Percentiles rank a stretch among this genome's conserved stretches.
These are phyloP conservation scores for Littorina saxatilis DNA, from an alignment of 1,140 invertebrate species.

Conservation along the genomic window DNA sequence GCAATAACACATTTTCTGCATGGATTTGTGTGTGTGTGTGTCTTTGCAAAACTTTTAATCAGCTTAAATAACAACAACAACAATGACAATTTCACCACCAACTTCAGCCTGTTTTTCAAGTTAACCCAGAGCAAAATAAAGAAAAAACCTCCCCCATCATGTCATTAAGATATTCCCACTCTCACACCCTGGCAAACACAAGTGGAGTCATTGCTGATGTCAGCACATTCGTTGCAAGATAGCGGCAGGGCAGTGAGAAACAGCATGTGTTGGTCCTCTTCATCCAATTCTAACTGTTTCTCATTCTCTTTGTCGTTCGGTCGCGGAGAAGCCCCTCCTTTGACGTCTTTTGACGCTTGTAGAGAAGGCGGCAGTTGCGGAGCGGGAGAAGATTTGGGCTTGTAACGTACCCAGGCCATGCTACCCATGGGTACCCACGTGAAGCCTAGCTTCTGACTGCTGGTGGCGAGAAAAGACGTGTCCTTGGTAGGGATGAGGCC, in stretches of 20 bases:
- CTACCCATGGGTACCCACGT: constrained; percentile 62
- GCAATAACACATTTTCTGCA: no score
- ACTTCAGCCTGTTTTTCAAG: no score
- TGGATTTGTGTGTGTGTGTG: no score
- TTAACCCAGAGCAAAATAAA: no score
- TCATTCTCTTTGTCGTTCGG: no score
- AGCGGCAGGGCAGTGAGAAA: constrained; percentile 43
- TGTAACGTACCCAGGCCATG: constrained; percentile 59
- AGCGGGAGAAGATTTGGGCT: constrained; percentile 30
- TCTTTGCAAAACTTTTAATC: no score
- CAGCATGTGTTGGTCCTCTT: constrained; percentile 18
- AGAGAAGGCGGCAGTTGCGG: background rate
- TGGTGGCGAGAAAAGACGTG: constrained; percentile 49
- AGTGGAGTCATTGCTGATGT: constrained; percentile 18
- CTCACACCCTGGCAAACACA: background rate
- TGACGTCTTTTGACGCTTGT: background rate
- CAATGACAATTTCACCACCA: no score
- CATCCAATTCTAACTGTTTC: background rate
- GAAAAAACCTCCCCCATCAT: no score
- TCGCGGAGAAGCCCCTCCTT: background rate
- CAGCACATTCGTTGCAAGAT: constrained; percentile 46
- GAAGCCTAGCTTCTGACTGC: constrained; percentile 54
- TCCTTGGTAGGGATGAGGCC: constrained; percentile 61
- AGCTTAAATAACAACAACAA: no score
- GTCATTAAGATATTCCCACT: constrained; percentile 22